phyloP scores from a whole-genome alignment of 1,140 invertebrate genomes.

The Drosophila kurseongensis region DNA sequence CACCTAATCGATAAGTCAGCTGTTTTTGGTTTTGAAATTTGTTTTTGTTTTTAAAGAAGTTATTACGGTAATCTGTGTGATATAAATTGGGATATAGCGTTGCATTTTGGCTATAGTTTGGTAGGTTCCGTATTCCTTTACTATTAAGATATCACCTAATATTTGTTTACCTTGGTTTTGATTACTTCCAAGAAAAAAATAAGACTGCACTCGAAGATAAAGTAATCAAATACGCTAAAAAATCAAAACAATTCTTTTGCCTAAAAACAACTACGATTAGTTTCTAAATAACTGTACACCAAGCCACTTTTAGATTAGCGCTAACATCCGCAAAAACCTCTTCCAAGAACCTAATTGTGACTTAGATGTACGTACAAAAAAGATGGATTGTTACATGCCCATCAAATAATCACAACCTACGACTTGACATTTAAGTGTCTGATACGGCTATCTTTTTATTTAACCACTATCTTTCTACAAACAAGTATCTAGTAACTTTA shows the following conservation, averaged over 20 bases:
- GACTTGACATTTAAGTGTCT: slow-evolving; percentile 5
- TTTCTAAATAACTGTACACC: background rate
- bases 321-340: too few relatives aligned
- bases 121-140: background rate
- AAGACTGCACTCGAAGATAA: slow-evolving; percentile 15
- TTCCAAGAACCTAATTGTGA: background rate
- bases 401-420: background rate
- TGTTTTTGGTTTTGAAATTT: background rate
- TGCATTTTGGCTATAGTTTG: background rate
- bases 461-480: background rate
- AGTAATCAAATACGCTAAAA: background rate
- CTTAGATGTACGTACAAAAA: background rate
- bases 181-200: background rate
- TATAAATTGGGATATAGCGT: background rate
- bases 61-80: background rate
- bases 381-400: background rate
- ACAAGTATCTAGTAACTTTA: background rate
- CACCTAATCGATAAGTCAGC: background rate
- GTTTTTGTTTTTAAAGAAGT: background rate
- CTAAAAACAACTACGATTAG: background rate
- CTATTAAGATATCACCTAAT: background rate
- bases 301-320: too few relatives aligned
- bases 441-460: background rate
- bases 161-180: background rate
- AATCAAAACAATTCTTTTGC: slow-evolving; percentile 2